A percentile compares a stretch with the other conserved stretches of the same genome.
phyloP scores from a whole-genome alignment of 2,888 invertebrate species.

The Branchipolynoe longqiensis region DNA sequence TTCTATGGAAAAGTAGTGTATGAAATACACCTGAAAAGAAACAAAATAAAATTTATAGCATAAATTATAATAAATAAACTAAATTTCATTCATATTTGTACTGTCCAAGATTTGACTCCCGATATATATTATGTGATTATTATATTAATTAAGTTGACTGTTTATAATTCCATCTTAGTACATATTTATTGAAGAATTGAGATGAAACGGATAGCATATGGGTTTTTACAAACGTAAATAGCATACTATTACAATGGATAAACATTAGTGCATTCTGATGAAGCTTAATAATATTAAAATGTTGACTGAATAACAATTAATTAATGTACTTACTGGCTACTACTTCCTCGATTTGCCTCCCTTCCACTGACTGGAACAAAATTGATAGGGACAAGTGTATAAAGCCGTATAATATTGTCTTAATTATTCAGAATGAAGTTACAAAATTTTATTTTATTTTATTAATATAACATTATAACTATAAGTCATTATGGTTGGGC shows the following conservation, averaged over 20 bases:
- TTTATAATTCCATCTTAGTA: too few relatives aligned
- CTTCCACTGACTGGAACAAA: constrained; percentile 81
- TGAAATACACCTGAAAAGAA: constrained; percentile 82
- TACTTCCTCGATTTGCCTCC: constrained; percentile 81
- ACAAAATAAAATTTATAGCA: constrained; percentile 14
- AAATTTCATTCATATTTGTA: too few relatives aligned
- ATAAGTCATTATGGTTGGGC: too few relatives aligned
- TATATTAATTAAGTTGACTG: too few relatives aligned
- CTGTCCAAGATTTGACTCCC: too few relatives aligned
- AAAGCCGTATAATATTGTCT: too few relatives aligned
- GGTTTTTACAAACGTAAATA: neutral
- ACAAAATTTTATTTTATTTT: constrained; percentile 25
- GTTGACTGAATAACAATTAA: neutral
- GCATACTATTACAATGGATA: neutral
- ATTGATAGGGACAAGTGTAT: too few relatives aligned
- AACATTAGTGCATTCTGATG: neutral
- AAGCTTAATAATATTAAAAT: neutral
- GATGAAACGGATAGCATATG: neutral
- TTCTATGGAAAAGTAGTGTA: constrained; percentile 83
- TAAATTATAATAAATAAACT: too few relatives aligned
- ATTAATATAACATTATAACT: too few relatives aligned
- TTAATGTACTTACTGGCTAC: constrained; percentile 70
- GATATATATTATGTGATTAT: too few relatives aligned
- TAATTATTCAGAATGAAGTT: too few relatives aligned
- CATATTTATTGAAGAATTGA: neutral